A percentile compares a stretch with the other conserved stretches of the same genome.
These are phyloP conservation scores for Lasioglossum vierecki DNA, from an alignment of 2,888 invertebrate genomes.

Conservation along the genomic window DNA sequence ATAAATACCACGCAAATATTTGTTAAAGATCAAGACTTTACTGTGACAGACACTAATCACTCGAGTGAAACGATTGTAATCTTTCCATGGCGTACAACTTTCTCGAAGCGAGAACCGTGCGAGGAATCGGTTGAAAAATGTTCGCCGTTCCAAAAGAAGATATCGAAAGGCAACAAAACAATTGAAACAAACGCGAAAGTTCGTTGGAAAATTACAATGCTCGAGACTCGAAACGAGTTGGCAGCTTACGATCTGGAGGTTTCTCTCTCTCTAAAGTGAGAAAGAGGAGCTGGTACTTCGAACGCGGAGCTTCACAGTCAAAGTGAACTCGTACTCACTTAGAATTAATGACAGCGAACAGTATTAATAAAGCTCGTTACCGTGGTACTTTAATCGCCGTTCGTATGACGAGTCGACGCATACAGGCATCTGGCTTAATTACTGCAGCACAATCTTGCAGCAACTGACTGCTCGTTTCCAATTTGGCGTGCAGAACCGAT, in stretches of 20 bases:
- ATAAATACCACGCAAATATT: no score
- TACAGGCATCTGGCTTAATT: slow-evolving; percentile 48
- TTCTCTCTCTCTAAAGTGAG: not conserved
- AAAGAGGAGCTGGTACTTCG: slow-evolving; percentile 20
- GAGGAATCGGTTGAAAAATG: not conserved
- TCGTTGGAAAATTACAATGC: not conserved
- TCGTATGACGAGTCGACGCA: slow-evolving; percentile 27
- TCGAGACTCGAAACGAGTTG: not conserved
- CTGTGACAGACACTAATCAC: not conserved
- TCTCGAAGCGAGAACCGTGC: not conserved
- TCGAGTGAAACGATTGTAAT: not conserved
- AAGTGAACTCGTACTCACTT: slow-evolving; percentile 6
- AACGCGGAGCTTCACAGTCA: not conserved
- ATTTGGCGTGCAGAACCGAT: slow-evolving; percentile 37
- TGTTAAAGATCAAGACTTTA: no score
- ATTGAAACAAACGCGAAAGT: not conserved
- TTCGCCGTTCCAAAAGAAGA: not conserved
- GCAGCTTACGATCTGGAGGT: not conserved
- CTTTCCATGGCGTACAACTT: not conserved
- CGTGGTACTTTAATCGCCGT: slow-evolving; percentile 47
- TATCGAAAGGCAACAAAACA: not conserved
- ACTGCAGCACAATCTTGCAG: slow-evolving; percentile 56
- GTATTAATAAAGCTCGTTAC: slow-evolving; percentile 57
- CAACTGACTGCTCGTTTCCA: slow-evolving; percentile 43
- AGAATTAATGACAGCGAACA: slow-evolving; percentile 40